phyloP scores from a whole-genome alignment of 2,888 invertebrate genomes.

The Auanema freiburgensis region DNA sequence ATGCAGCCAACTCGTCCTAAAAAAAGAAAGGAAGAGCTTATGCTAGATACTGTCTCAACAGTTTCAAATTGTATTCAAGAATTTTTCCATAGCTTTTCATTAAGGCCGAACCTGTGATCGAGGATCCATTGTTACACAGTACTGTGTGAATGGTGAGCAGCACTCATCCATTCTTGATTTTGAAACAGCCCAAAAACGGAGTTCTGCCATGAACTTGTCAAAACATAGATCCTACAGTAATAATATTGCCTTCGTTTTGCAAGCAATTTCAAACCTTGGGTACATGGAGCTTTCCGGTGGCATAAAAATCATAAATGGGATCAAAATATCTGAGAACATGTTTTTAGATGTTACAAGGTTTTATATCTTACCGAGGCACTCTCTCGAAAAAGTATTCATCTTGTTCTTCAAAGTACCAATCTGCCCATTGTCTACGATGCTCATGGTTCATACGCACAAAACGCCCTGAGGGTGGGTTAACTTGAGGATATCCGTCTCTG shows the following conservation, averaged over 20 bases:
- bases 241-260: neutral
- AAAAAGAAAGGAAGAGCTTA: conserved; percentile 5
- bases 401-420: conserved; percentile 60
- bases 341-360: neutral
- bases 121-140: conserved; percentile 43
- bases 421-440: conserved; percentile 60
- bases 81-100: neutral
- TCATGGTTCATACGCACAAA: conserved; percentile 62
- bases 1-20: neutral
- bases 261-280: conserved; percentile 42
- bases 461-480: conserved; percentile 28
- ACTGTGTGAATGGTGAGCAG: conserved; percentile 62
- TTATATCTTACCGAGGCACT: conserved; percentile 49
- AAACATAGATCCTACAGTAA: conserved; percentile 55
- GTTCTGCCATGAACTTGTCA: conserved; percentile 63
- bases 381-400: conserved; percentile 62
- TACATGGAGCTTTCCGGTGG: conserved; percentile 62
- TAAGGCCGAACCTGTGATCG: conserved; percentile 25
- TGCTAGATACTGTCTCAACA: conserved; percentile 7
- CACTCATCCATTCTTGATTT: conserved; percentile 63
- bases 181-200: conserved; percentile 62
- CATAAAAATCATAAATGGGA: conserved; percentile 63
- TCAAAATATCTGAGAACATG: conserved; percentile 57
- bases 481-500: conserved; percentile 7
- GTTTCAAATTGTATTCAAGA: conserved; percentile 3